Evolutionary conservation across 30 jellyfish, hydroid and myxozoan species (phyloP), one percentile per base, ranked within the genome.

Genomic region (Catostylus mosaicus): DNA sequence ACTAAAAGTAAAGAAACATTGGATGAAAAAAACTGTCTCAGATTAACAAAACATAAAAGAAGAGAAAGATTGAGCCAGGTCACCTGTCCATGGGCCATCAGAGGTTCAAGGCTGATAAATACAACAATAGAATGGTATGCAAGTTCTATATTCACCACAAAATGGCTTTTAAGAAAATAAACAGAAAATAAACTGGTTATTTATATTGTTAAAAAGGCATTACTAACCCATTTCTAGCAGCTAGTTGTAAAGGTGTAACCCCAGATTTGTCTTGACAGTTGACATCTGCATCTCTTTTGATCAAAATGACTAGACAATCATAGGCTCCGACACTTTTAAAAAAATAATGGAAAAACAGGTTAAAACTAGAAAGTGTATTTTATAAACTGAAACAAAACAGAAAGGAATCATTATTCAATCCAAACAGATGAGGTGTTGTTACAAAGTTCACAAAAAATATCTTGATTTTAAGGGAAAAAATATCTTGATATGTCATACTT

Each of bases 171-270:
- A n/a, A n/a, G 26, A 22, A 0, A 7, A 9, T 5, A 5, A 19
- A 22, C 54, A 0, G 19, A 30, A 22, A 11, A 63, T 32, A 47
- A 47, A 22, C 16, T 22, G 40, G 22, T 63, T 37, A 24, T 63
- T 24, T 63, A 32, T 8, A 24, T 23, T 63, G 19, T 63, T 27
- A 27, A 50, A 3, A 7, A 34, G 33, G 65, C 27, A 47, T 11
- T n/a, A n/a, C 85, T 40, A 47, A 94, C 99, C 99, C 99, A 65
- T 94, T 88, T 67, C 97, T 81, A 1, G 99, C 96, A 1, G 99
- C 97, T 30, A 88, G 79, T 73, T 88, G 97, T 66, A 94, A 78
- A 5, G 99, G 99, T 60, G 99, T 94, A n/a, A 94, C 84, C 6
- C 99, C 99, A 18, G 96, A 90, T 46, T 95, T 67, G 65, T 94